These are phyloP conservation scores for Anarhynchus alexandrinus DNA, from an alignment of 2,113 vertebrate species.

Conservation along the genomic window DNA sequence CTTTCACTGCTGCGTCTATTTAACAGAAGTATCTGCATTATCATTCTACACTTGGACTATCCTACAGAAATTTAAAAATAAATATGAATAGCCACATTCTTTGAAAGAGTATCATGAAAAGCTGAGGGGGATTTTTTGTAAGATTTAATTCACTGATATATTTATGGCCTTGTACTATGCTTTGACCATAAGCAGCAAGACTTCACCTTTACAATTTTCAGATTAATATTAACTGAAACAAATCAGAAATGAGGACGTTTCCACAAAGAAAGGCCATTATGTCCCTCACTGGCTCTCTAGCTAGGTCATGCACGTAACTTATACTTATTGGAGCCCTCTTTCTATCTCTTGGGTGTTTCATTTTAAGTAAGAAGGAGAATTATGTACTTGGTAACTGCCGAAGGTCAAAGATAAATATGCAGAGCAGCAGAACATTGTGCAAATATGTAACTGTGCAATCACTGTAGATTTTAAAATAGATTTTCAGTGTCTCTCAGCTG, in stretches of 20 bases:
- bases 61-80: neutral
- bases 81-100: neutral
- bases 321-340: neutral
- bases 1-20: neutral
- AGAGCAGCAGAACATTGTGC: constrained; percentile 2
- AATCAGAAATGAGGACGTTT: neutral
- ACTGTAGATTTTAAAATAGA: constrained; percentile 9
- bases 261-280: neutral
- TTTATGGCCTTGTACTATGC: neutral
- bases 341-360: neutral
- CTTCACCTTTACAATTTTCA: neutral
- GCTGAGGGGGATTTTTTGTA: neutral
- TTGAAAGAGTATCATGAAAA: neutral
- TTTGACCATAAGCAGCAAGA: neutral
- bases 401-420: constrained; percentile 35
- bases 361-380: neutral
- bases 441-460: constrained; percentile 21
- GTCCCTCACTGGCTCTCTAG: neutral
- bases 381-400: neutral
- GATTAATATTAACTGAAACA: neutral
- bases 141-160: neutral
- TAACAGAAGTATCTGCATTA: neutral
- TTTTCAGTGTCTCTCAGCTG: neutral
- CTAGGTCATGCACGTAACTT: neutral
- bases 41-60: neutral